Percentiles rank a stretch among this genome's conserved stretches.
phyloP scores from a whole-genome alignment of 2,113 vertebrate species.

The Melanerpes aurifrons region DNA sequence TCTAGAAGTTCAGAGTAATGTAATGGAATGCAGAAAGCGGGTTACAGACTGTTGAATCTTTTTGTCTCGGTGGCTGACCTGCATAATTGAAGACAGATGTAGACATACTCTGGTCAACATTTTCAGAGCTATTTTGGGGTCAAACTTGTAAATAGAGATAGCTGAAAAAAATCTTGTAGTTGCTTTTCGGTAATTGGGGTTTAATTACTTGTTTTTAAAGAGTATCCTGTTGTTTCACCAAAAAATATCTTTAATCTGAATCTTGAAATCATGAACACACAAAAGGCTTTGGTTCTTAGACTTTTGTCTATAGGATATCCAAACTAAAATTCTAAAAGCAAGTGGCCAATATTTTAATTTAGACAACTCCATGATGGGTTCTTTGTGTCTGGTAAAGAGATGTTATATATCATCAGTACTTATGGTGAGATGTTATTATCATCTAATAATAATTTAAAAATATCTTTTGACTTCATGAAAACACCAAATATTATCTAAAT shows the following conservation, averaged over 20 bases:
- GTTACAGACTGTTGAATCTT: slow-evolving; percentile 46
- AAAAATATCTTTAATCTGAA: neutral
- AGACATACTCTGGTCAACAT: slow-evolving; percentile 24
- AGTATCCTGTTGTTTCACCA: neutral
- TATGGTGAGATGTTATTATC: too few species aligned
- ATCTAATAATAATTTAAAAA: too few species aligned
- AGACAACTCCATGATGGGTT: neutral
- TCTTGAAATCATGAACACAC: neutral
- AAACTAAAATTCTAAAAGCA: neutral
- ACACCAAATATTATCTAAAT: neutral
- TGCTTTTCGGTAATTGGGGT: slow-evolving; percentile 34
- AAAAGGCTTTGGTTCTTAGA: neutral
- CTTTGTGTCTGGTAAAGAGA: neutral
- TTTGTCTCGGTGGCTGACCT: slow-evolving; percentile 46
- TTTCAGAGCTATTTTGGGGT: slow-evolving; percentile 46
- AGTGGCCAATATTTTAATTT: neutral
- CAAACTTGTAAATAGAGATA: slow-evolving; percentile 48
- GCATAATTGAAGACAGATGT: slow-evolving; percentile 63
- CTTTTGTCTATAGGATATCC: neutral
- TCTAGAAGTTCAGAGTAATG: slow-evolving; percentile 33
- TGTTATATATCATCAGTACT: neutral
- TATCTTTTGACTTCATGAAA: neutral
- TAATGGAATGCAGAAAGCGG: slow-evolving; percentile 53
- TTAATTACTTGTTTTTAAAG: slow-evolving; percentile 44
- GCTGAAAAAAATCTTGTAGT: slow-evolving; percentile 36